These are phyloP conservation scores for Chloroclysta siterata DNA, from an alignment of 2,888 invertebrate species.

Conservation along the genomic window DNA sequence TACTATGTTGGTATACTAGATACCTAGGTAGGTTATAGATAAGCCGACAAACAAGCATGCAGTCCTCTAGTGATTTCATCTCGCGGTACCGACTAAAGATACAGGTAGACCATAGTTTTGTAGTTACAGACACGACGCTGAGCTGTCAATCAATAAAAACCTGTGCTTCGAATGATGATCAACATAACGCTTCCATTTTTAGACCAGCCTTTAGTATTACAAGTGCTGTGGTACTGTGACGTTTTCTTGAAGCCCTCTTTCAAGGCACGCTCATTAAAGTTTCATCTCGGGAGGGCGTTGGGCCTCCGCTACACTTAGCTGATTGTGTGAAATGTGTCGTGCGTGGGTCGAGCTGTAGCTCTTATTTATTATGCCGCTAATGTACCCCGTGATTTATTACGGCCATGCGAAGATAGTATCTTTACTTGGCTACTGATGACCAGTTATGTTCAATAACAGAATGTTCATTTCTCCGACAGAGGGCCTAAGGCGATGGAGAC, in stretches of 20 bases:
- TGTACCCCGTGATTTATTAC: slow-evolving; percentile 40
- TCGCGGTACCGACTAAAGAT: too few relatives aligned
- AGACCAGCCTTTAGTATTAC: slow-evolving; percentile 26
- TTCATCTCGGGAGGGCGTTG: slow-evolving; percentile 43
- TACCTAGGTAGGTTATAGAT: too few relatives aligned
- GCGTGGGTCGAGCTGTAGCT: slow-evolving; percentile 34
- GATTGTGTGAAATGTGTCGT: slow-evolving; percentile 41
- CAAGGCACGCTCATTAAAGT: slow-evolving; percentile 44
- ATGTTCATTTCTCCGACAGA: slow-evolving; percentile 4
- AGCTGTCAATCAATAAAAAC: not conserved
- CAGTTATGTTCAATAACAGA: slow-evolving; percentile 8
- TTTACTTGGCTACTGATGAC: slow-evolving; percentile 30
- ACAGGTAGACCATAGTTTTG: not conserved
- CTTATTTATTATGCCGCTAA: slow-evolving; percentile 40
- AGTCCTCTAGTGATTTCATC: too few relatives aligned
- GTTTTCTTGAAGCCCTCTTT: slow-evolving; percentile 38
- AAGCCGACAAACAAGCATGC: too few relatives aligned
- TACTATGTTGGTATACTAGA: too few relatives aligned
- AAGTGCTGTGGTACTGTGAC: slow-evolving; percentile 9
- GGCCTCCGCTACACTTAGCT: slow-evolving; percentile 35
- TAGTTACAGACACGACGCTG: not conserved
- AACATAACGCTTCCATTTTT: slow-evolving; percentile 26
- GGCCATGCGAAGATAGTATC: slow-evolving; percentile 24
- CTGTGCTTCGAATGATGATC: not conserved
- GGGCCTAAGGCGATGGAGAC: slow-evolving; percentile 13